A percentile compares a stretch with the other conserved stretches of the same genome.
Conservation (phyloP, 2,888 invertebrate genomes). For the Melieria omissa region DNA sequence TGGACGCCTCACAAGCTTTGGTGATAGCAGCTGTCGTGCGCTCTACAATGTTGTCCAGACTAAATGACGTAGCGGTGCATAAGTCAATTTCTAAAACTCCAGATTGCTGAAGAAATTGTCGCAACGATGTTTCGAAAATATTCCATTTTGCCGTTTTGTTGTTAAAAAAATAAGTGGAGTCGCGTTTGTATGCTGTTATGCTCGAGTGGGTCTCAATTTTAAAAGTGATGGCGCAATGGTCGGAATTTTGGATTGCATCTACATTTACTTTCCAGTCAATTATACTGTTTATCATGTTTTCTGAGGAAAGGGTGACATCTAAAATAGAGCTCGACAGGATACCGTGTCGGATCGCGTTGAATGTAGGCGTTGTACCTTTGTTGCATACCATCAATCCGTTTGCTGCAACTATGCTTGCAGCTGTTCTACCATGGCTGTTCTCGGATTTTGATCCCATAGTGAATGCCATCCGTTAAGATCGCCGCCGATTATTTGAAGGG, state of each 20-base stretch:
- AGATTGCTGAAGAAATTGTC: background rate
- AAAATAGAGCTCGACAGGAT: background rate
- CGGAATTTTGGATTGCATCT: too few relatives aligned
- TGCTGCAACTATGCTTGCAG: slow-evolving; percentile 1
- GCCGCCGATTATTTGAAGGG: too few relatives aligned
- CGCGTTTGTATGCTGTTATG: too few relatives aligned
- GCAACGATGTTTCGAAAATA: too few relatives aligned
- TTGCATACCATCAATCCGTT: slow-evolving; percentile 1
- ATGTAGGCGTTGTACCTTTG: background rate
- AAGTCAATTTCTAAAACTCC: background rate
- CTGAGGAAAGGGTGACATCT: background rate
- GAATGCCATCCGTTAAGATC: background rate
- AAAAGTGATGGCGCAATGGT: too few relatives aligned
- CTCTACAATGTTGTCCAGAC: background rate
- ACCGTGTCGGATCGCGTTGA: slow-evolving; percentile 5
- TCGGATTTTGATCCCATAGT: background rate
- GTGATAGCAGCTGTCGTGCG: background rate
- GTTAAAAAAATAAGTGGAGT: too few relatives aligned
- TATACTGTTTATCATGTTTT: too few relatives aligned
- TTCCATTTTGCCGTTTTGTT: too few relatives aligned
- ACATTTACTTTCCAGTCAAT: too few relatives aligned
- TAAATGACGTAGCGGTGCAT: background rate
- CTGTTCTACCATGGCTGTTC: slow-evolving; percentile 3
- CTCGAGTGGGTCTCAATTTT: too few relatives aligned
- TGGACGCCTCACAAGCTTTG: background rate